Percentiles rank a stretch among this genome's conserved stretches.
Conservation (phyloP, 2,113 vertebrate species). For the Chroicocephalus ridibundus region DNA sequence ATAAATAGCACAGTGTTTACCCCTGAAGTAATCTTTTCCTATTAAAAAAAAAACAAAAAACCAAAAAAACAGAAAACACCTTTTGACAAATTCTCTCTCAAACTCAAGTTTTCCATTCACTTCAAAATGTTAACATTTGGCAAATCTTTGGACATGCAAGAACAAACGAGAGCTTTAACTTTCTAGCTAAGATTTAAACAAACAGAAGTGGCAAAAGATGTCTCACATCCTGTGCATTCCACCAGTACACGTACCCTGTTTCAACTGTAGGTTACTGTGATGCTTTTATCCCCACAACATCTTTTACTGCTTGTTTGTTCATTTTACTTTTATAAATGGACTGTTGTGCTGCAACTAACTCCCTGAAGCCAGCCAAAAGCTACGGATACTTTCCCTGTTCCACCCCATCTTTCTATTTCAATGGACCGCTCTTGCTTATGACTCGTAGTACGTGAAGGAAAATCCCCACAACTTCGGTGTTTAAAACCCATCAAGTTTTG, state of each 20-base stretch:
- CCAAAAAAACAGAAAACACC: background rate
- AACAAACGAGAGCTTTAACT: background rate
- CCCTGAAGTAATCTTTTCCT: conserved; percentile 2
- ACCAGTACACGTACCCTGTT: background rate
- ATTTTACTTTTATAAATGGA: conserved; percentile 36
- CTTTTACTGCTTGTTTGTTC: background rate
- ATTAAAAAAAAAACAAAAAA: background rate
- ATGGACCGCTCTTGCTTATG: background rate
- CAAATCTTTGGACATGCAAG: background rate
- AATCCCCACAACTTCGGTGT: background rate
- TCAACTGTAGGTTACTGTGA: conserved; percentile 8
- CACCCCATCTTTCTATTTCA: background rate
- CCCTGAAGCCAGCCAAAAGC: background rate
- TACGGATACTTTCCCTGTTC: background rate
- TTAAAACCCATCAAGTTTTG: background rate
- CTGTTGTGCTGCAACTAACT: background rate
- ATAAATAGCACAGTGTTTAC: conserved; percentile 28
- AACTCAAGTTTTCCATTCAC: conserved; percentile 19
- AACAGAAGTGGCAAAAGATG: conserved; percentile 32
- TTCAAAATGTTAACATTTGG: background rate
- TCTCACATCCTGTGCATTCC: conserved; percentile 2
- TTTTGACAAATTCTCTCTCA: background rate
- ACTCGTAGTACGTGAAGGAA: background rate
- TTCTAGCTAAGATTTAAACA: conserved; percentile 20
- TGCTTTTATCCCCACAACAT: background rate